Evolutionary conservation across 1,140 invertebrate species (phyloP).

Genomic region (Formica exsecta): DNA sequence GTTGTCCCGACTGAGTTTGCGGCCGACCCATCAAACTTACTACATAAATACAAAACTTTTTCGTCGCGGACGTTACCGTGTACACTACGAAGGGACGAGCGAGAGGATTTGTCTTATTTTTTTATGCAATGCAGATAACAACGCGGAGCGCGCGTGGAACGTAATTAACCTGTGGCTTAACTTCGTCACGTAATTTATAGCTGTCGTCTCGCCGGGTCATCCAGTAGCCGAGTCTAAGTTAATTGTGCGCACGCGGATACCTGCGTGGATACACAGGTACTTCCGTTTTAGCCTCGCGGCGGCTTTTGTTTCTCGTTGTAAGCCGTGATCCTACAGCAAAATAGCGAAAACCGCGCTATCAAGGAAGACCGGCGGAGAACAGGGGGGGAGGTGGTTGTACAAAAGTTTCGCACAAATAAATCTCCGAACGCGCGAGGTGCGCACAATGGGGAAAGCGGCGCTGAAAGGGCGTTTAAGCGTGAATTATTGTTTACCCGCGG

Average conservation of each 20-base stretch:
- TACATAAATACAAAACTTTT: conserved; percentile 63
- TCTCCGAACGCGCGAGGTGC: conserved; percentile 73
- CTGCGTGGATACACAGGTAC: conserved; percentile 62
- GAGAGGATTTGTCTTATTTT: conserved; percentile 25
- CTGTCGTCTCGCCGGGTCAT: conserved; percentile 33
- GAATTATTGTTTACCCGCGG: conserved; percentile 76
- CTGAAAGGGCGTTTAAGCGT: conserved; percentile 78
- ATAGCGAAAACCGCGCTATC: conserved; percentile 72
- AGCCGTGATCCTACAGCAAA: conserved; percentile 60
- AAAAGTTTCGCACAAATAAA: conserved; percentile 78
- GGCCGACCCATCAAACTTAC: conserved; percentile 49
- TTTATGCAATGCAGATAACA: conserved; percentile 26
- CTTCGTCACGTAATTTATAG: conserved; percentile 46
- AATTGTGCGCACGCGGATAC: conserved; percentile 60
- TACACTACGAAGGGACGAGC: neutral
- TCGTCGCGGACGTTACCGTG: neutral
- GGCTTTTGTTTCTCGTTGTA: conserved; percentile 67
- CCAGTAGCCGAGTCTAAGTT: conserved; percentile 57
- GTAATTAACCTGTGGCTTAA: conserved; percentile 62
- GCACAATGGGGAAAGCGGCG: conserved; percentile 72
- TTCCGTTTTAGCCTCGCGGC: conserved; percentile 58
- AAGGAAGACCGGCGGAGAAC: conserved; percentile 61
- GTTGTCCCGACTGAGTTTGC: conserved; percentile 52
- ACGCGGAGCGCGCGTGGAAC: neutral
- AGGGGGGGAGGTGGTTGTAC: conserved; percentile 50